Conservation (phyloP, 2,113 vertebrate species). For the Castor canadensis region DNA sequence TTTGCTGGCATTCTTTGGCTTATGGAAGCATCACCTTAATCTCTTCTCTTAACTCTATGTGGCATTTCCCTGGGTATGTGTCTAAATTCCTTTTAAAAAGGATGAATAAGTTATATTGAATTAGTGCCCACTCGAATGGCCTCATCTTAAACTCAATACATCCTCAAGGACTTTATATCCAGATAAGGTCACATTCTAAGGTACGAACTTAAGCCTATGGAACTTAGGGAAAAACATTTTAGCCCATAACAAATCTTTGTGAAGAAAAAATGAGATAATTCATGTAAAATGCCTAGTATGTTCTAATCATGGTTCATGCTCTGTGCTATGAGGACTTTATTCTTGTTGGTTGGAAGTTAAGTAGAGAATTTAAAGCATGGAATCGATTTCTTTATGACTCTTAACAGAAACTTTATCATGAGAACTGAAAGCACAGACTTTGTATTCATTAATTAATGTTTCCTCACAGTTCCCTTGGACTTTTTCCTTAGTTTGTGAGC, state of each 20-base stretch:
- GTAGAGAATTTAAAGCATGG: neutral
- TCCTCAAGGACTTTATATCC: neutral
- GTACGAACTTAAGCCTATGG: neutral
- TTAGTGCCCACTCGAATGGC: neutral
- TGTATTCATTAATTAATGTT: conserved; percentile 63
- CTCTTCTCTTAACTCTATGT: neutral
- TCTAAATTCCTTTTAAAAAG: neutral
- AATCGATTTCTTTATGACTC: conserved; percentile 9
- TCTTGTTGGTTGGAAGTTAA: neutral
- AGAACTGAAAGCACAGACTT: neutral
- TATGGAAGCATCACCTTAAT: neutral
- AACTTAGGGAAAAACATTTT: neutral
- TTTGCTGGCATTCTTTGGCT: neutral
- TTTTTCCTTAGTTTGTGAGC: neutral
- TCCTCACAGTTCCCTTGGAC: conserved; percentile 54
- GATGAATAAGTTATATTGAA: neutral
- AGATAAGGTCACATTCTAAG: neutral
- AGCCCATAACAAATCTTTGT: neutral
- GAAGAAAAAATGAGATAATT: neutral
- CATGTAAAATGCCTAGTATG: neutral
- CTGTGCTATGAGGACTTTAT: neutral
- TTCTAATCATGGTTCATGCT: neutral
- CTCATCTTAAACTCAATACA: neutral
- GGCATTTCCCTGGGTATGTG: neutral
- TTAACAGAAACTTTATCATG: neutral